Evolutionary conservation across 2,113 vertebrate species (phyloP).

Genomic region (Dromiciops gliroides): DNA sequence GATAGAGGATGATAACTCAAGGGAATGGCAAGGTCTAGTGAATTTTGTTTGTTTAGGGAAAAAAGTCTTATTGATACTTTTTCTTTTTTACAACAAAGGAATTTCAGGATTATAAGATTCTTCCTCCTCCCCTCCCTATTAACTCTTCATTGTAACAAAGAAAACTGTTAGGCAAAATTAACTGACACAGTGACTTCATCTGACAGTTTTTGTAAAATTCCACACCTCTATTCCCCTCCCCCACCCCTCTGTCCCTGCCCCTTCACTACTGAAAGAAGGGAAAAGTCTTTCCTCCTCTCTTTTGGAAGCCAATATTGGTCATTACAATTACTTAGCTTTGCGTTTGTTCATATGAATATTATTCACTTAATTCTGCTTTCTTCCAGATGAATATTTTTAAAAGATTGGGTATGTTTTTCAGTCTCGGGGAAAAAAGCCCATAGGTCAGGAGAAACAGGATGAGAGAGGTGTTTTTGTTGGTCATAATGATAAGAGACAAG

Average conservation of each 20-base stretch:
- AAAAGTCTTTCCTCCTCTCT: background rate
- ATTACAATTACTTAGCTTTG: background rate
- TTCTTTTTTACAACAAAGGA: background rate
- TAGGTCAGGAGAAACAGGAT: background rate
- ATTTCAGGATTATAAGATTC: background rate
- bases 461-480: background rate
- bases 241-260: too few relatives aligned
- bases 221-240: background rate
- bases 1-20: background rate
- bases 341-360: background rate
- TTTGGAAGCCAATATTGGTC: background rate
- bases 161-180: background rate
- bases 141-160: background rate
- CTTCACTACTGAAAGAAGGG: background rate
- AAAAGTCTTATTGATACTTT: background rate
- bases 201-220: background rate
- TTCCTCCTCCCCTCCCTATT: background rate
- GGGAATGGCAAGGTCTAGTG: background rate
- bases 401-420: background rate
- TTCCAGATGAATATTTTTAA: background rate
- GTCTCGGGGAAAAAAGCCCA: background rate
- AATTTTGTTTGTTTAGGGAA: background rate
- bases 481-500: background rate
- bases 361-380: background rate
- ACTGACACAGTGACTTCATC: background rate